Conservation (phyloP, 2,113 vertebrate genomes). For the Trematomus loennbergii region DNA sequence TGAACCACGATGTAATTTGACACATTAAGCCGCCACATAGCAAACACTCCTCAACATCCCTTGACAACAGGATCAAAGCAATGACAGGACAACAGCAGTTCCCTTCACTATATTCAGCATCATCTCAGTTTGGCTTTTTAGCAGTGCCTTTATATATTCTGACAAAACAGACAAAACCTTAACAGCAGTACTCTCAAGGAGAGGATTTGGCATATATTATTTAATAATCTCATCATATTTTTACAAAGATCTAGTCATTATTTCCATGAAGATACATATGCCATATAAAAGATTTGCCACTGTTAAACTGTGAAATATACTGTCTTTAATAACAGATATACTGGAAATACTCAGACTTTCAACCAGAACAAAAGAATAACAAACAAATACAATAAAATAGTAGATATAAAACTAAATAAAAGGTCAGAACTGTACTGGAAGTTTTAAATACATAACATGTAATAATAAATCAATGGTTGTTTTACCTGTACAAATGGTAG, state of each 20-base stretch:
- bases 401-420: background rate
- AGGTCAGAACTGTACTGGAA: background rate
- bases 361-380: background rate
- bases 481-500: slow-evolving; percentile 64
- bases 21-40: background rate
- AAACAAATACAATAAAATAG: background rate
- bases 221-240: background rate
- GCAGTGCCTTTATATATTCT: slow-evolving; percentile 6
- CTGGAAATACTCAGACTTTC: background rate
- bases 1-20: slow-evolving; percentile 31
- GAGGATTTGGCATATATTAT: background rate
- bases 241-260: background rate
- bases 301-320: background rate
- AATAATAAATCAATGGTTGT: background rate
- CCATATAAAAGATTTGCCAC: background rate
- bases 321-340: background rate
- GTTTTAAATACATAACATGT: background rate
- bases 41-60: slow-evolving; percentile 19
- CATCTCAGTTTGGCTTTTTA: background rate
- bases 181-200: background rate
- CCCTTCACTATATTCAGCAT: slow-evolving; percentile 28
- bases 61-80: slow-evolving; percentile 41
- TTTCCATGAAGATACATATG: background rate
- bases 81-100: background rate
- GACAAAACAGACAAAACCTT: background rate